Evolutionary conservation across 2,797 vertebrate species (phyloP), one percentile per base, ranked within the genome.

Genomic region (Diplodus puntazzo): DNA sequence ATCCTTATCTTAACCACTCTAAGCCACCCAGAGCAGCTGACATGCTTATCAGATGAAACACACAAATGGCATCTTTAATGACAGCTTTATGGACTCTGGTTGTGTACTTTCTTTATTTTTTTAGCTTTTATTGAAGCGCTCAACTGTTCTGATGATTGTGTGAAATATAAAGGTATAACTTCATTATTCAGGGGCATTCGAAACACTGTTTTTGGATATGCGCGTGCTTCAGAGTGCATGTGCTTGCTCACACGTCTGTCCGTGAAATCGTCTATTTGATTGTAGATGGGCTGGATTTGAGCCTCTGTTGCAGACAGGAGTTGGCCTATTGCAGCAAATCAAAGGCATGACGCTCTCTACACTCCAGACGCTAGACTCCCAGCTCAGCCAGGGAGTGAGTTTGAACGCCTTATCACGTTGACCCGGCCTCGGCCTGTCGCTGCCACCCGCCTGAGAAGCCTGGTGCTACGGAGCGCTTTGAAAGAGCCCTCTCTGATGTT

Each of bases 41-140:
- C 88, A 83, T 72, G 83, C 84, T 94, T 93, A 93, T 94, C 89
- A 92, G 77, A 85, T 72, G 63, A 76, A 90, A 92, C 90, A 93
- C 87, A 85, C 87, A 92, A 92, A 94, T 92, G 92, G 89, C 88
- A 88, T 87, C 77, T 80, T 79, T 91, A 91, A 10, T 11, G 39
- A 39, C 7, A 92, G 81, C 90, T 87, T 77, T 88, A 60, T 82
- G 67, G 43, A 50, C 34, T 45, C 65, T 23, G 76, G 86, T 89
- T 84, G 77, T 80, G 79, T 88, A n/a, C 78, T 69, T 79, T 88
- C 78, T 72, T 79, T 75, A 72, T 81, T 92, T 60, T 50, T 58
- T 67, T 74, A 82, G 30, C 73, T 60, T 88, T 46, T 49, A 59
- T 73, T 75, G 34, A 76, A 71, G 71, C 45, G 49, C 45, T 79